Conservation (phyloP, 53 echinoderm and acorn worm genomes). For the Actinopyga echinites region DNA sequence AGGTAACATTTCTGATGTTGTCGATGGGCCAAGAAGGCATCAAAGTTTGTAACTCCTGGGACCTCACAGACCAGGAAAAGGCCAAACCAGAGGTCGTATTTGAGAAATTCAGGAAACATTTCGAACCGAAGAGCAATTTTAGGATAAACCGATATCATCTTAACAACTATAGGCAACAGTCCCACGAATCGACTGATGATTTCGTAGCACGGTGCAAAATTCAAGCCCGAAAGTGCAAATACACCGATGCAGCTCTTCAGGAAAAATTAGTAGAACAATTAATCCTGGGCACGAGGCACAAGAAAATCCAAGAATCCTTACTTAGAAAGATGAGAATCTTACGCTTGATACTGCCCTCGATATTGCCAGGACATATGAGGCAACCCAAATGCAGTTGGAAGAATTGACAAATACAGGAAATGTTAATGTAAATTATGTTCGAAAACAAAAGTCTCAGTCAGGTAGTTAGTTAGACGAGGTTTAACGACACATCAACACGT, state of each 20-base stretch:
- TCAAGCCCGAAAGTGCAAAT: slow-evolving; percentile 59
- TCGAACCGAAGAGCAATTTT: slow-evolving; percentile 67
- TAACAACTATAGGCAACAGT: slow-evolving; percentile 34
- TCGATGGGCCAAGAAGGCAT: slow-evolving; percentile 68
- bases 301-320: slow-evolving; percentile 58
- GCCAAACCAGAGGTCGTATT: slow-evolving; percentile 44
- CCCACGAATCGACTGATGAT: slow-evolving; percentile 55
- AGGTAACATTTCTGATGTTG: slow-evolving; percentile 40
- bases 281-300: slow-evolving; percentile 56
- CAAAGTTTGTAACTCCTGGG: slow-evolving; percentile 58
- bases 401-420: slow-evolving; percentile 4
- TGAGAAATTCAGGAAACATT: slow-evolving; percentile 47
- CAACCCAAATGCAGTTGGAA: slow-evolving; percentile 43
- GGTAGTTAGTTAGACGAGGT: too few species aligned
- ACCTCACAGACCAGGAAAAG: slow-evolving; percentile 37
- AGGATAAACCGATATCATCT: slow-evolving; percentile 50
- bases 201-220: slow-evolving; percentile 40
- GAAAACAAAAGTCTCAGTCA: not conserved
- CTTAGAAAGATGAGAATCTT: slow-evolving; percentile 53
- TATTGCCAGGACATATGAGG: too few species aligned
- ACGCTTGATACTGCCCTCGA: slow-evolving; percentile 52
- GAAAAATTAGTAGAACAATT: slow-evolving; percentile 59
- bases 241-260: slow-evolving; percentile 25
- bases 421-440: slow-evolving; percentile 46
- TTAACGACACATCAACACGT: too few species aligned